Percentiles rank a stretch among this genome's conserved stretches.
Evolutionary conservation across 2,113 vertebrate genomes (phyloP).

Genomic region (Rhodinocichla rosea): DNA sequence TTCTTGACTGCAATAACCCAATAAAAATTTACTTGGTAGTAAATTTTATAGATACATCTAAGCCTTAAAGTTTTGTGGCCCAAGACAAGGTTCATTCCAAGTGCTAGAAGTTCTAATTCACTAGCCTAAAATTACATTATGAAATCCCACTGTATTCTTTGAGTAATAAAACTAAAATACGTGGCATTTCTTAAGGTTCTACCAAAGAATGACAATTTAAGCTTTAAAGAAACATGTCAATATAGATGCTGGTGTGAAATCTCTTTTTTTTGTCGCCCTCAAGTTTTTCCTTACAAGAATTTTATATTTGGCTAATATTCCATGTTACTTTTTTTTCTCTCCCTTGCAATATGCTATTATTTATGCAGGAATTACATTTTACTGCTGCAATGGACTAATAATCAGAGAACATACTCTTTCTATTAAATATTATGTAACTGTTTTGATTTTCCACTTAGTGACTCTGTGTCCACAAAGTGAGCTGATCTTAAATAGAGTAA

Average conservation of each 20-base stretch:
- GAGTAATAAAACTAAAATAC: background rate
- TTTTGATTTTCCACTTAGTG: background rate
- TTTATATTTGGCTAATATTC: background rate
- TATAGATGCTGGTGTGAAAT: background rate
- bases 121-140: background rate
- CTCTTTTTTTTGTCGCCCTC: fast-evolving
- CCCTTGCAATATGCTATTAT: background rate
- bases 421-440: background rate
- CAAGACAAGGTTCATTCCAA: background rate
- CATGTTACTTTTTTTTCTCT: fast-evolving
- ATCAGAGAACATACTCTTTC: background rate
- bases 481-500: background rate
- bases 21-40: background rate
- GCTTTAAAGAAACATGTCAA: background rate
- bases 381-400: background rate
- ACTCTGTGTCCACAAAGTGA: background rate
- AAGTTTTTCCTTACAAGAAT: background rate
- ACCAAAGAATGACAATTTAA: background rate
- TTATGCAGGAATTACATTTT: background rate
- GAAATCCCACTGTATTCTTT: background rate
- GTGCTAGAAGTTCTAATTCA: background rate
- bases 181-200: background rate
- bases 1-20: background rate
- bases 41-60: background rate
- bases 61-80: background rate